Evolutionary conservation across 2,797 vertebrate genomes (phyloP), one percentile per base, ranked within the genome.

Genomic region (Myoxocephalus aenaeus): DNA sequence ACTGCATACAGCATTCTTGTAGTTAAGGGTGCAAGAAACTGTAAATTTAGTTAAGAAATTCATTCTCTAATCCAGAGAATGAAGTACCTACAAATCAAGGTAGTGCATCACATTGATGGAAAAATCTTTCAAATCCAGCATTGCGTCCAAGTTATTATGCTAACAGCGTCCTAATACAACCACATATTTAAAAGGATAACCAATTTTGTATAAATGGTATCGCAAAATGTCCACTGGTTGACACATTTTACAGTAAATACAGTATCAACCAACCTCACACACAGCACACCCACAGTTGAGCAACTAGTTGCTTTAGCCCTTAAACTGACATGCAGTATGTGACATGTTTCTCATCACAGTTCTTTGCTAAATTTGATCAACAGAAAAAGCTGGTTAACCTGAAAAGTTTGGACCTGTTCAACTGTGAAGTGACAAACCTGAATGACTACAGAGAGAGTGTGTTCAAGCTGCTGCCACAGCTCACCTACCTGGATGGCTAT

Each of bases 391-490:
- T 97, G 87, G 96, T 96, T 66, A 95, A 95, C 91, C 93, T 98
- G 91, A 98, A 97, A 93, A 97, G 96, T 92, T 93, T 98, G 90
- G 97, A 98, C 91, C 92, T 98, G 84, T 98, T 98, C 92, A 98
- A 98, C 94, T 98, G 97, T 93, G 97, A 98, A 94, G 97, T 98
- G 84, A 98, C 97, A 75, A 96, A 97, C 89, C 92, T 97, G 73
- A 97, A 96, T 3, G 96, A 97, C 91, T 98, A 98, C 92, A 96
- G 97, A 92, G 97, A 97, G 90, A 97, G 96, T 0, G 96, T 98
- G 70, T 98, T 98, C 87, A 97, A 95, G 80, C 95, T 97, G 58
- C 94, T 98, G 82, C 97, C 97, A 0, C 96, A 97, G 90, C 95
- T 98, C 81, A 97, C 96, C 32, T 98, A 97, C 85, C 93, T 98